Conservation (phyloP, 2,797 vertebrate genomes). For the Rhabdophis nuchalis region DNA sequence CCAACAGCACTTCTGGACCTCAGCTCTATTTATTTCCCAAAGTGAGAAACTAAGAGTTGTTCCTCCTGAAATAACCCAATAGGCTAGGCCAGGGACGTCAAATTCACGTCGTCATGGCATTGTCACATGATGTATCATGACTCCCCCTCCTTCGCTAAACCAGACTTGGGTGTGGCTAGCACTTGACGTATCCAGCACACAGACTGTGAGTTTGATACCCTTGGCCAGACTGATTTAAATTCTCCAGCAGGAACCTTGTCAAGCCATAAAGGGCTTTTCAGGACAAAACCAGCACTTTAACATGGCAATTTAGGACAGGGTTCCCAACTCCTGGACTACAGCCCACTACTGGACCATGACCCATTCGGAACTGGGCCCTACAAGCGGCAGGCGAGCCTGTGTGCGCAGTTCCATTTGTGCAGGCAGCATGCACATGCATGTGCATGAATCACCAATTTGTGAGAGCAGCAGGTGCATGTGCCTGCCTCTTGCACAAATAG, state of each 20-base stretch:
- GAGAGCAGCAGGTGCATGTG: too few relatives aligned
- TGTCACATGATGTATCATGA: too few relatives aligned
- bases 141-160: too few relatives aligned
- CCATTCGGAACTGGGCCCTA: background rate
- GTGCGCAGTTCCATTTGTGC: too few relatives aligned
- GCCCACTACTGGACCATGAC: too few relatives aligned
- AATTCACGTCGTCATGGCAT: rapidly evolving
- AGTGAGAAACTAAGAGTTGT: background rate
- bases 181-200: too few relatives aligned
- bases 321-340: background rate
- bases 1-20: background rate
- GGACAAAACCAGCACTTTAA: background rate
- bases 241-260: background rate
- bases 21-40: background rate
- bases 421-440: too few relatives aligned
- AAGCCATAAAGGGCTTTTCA: background rate
- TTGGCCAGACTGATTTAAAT: background rate
- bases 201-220: too few relatives aligned
- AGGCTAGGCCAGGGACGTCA: background rate
- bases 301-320: background rate
- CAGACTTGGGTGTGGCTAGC: too few relatives aligned
- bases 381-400: background rate
- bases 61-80: background rate
- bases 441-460: too few relatives aligned
- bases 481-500: too few relatives aligned